A percentile compares a stretch with the other conserved stretches of the same genome.
Evolutionary conservation across 2,888 invertebrate species (phyloP).

Genomic region (Lumbricus terrestris): DNA sequence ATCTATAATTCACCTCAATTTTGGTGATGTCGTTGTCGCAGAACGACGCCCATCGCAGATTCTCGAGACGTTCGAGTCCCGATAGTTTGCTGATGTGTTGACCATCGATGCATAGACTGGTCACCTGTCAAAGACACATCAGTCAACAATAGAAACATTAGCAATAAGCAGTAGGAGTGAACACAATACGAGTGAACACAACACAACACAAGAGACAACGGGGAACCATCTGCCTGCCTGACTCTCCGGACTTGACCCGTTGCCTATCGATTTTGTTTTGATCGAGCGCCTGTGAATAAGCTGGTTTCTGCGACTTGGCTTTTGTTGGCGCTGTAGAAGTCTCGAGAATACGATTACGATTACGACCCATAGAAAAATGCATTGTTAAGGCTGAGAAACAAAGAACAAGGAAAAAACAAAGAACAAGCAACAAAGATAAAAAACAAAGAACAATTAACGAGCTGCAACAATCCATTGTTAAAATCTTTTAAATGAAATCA

Average conservation of each 20-base stretch:
- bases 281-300: too few species aligned
- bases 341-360: too few species aligned
- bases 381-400: too few species aligned
- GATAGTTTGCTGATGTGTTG: slow-evolving; percentile 57
- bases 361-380: not conserved
- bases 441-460: not conserved
- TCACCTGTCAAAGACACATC: slow-evolving; percentile 46
- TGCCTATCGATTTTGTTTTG: too few species aligned
- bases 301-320: too few species aligned
- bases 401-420: not conserved
- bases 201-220: not conserved
- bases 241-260: too few species aligned
- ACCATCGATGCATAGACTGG: slow-evolving; percentile 53
- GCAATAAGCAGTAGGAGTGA: not conserved
- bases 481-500: not conserved
- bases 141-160: not conserved
- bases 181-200: not conserved
- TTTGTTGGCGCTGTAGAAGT: too few species aligned
- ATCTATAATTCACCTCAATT: slow-evolving; percentile 52
- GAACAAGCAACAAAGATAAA: not conserved
- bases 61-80: slow-evolving; percentile 54
- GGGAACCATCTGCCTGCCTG: too few species aligned
- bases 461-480: not conserved
- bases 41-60: slow-evolving; percentile 57
- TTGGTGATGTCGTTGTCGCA: slow-evolving; percentile 58